phyloP scores from a whole-genome alignment of 2,888 invertebrate genomes.

The Xiphydria camelus region DNA sequence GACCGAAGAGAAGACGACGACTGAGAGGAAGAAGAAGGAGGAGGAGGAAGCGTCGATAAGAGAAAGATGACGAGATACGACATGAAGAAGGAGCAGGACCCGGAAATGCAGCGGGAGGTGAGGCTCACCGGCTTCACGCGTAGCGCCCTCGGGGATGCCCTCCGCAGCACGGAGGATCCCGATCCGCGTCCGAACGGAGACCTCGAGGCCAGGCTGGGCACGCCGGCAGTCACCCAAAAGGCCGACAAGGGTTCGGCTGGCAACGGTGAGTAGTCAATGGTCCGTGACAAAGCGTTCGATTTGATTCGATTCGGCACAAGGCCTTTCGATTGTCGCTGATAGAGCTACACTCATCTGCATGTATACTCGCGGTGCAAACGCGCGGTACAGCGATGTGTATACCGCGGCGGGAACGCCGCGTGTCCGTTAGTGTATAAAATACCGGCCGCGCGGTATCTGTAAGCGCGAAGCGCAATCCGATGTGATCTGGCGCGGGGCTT shows the following conservation, averaged over 20 bases:
- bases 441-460: too few relatives aligned
- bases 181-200: conserved; percentile 16
- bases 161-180: neutral
- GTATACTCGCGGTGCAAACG: too few relatives aligned
- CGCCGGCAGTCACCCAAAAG: conserved; percentile 22
- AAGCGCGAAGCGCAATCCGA: too few relatives aligned
- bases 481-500: too few relatives aligned
- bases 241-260: conserved; percentile 25
- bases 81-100: conserved; percentile 41
- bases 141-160: neutral
- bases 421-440: too few relatives aligned
- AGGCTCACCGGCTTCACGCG: conserved; percentile 46
- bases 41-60: too few relatives aligned
- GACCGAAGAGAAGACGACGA: too few relatives aligned
- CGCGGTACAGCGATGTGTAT: too few relatives aligned
- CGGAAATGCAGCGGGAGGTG: conserved; percentile 41
- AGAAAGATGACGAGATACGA: conserved; percentile 47
- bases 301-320: neutral
- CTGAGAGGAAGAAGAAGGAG: too few relatives aligned
- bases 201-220: conserved; percentile 35
- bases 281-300: neutral
- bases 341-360: too few relatives aligned
- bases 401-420: too few relatives aligned
- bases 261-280: conserved; percentile 29
- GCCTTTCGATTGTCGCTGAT: too few relatives aligned